phyloP scores from a whole-genome alignment of 1,140 invertebrate species.

The Protaetia brevitarsis region DNA sequence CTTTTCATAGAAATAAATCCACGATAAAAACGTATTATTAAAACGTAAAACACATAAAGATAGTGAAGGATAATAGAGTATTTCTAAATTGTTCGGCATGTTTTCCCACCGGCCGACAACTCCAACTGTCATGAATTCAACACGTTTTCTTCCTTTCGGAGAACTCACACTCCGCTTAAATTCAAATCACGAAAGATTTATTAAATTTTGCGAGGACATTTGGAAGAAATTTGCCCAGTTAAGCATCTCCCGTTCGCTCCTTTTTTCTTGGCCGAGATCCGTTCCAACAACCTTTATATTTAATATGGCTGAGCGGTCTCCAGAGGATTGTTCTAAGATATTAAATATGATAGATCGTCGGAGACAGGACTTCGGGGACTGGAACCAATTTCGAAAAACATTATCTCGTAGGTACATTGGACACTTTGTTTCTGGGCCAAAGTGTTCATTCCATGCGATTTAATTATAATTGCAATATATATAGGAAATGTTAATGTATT shows the following conservation, averaged over 20 bases:
- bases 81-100: too few species aligned
- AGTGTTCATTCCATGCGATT: too few species aligned
- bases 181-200: constrained; percentile 17
- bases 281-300: constrained; percentile 20
- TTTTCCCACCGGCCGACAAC: too few species aligned
- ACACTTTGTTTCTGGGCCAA: neutral
- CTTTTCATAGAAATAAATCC: too few species aligned
- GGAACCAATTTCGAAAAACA: constrained; percentile 8
- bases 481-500: too few species aligned
- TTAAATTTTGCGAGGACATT: constrained; percentile 14
- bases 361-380: neutral
- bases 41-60: too few species aligned
- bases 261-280: neutral
- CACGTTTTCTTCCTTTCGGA: neutral
- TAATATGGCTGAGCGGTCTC: constrained; percentile 11
- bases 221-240: constrained; percentile 10
- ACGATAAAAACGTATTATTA: too few species aligned
- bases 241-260: neutral
- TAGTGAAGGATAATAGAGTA: too few species aligned
- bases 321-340: constrained; percentile 16
- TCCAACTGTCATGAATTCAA: too few species aligned
- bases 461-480: too few species aligned
- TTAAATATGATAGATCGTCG: constrained; percentile 21
- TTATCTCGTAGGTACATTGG: neutral
- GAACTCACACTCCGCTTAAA: neutral